phyloP scores from a whole-genome alignment of 2,113 vertebrate genomes.

The Perognathus longimembris region DNA sequence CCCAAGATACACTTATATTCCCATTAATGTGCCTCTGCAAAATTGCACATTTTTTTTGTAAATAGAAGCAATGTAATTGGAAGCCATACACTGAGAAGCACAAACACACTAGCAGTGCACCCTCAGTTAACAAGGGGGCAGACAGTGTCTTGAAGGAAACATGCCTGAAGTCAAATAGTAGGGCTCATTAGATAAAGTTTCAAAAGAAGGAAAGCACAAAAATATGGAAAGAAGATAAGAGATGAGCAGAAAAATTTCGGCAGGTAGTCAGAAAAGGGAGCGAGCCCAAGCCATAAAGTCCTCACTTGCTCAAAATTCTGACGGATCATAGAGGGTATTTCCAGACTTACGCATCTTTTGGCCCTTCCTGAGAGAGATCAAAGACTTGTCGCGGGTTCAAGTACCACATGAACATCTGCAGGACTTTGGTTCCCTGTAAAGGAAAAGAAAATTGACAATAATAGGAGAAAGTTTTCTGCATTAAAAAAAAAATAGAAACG shows the following conservation, averaged over 20 bases:
- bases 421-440: constrained; percentile 89
- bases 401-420: constrained; percentile 93
- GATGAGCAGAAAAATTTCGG: neutral
- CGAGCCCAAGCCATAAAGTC: neutral
- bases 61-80: neutral
- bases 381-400: constrained; percentile 92
- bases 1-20: neutral
- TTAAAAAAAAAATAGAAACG: neutral
- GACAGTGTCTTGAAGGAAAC: neutral
- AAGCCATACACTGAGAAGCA: rapidly evolving
- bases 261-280: neutral
- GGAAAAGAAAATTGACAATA: constrained; percentile 17
- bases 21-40: neutral
- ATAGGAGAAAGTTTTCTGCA: neutral
- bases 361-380: constrained; percentile 91
- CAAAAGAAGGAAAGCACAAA: neutral
- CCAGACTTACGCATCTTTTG: constrained; percentile 90
- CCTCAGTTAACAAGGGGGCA: neutral
- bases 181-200: neutral
- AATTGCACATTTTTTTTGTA: too few relatives aligned
- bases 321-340: rapidly evolving
- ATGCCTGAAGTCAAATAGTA: neutral
- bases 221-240: neutral
- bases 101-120: neutral
- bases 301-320: neutral